Conservation (phyloP, 2,888 invertebrate genomes). For the Hermaeophaga mercurialis region DNA sequence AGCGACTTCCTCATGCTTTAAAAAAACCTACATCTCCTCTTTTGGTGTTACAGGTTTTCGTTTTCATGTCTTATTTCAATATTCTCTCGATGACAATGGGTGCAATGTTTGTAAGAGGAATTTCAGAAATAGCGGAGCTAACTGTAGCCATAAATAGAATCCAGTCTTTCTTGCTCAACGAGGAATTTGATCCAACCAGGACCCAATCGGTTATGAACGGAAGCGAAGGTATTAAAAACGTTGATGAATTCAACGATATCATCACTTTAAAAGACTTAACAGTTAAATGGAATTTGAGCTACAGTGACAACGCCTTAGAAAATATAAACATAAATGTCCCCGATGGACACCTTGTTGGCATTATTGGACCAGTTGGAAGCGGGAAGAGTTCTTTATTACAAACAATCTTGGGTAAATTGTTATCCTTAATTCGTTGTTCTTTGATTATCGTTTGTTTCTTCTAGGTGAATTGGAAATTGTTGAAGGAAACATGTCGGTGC, state of each 20-base stretch:
- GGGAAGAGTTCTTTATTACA: slow-evolving; percentile 71
- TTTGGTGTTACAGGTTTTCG: slow-evolving; percentile 58
- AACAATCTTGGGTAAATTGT: slow-evolving; percentile 25
- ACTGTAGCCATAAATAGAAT: slow-evolving; percentile 57
- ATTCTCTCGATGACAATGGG: slow-evolving; percentile 63
- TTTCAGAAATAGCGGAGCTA: slow-evolving; percentile 57
- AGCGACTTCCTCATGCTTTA: no score
- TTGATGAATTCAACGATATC: slow-evolving; percentile 39
- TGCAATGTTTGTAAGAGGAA: slow-evolving; percentile 61
- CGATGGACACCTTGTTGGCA: slow-evolving; percentile 57
- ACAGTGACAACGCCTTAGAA: slow-evolving; percentile 50
- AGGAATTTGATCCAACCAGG: slow-evolving; percentile 41
- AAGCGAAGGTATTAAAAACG: slow-evolving; percentile 40
- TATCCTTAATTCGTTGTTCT: no score
- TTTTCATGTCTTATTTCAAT: slow-evolving; percentile 62
- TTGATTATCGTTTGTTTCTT: no score
- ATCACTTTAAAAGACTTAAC: slow-evolving; percentile 46
- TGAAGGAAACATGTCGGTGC: slow-evolving; percentile 66
- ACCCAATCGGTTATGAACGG: slow-evolving; percentile 26
- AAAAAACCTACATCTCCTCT: no score
- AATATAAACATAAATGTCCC: slow-evolving; percentile 46
- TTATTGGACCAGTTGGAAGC: slow-evolving; percentile 64
- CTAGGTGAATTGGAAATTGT: slow-evolving; percentile 65
- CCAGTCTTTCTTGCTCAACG: slow-evolving; percentile 52
- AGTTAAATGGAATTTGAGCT: slow-evolving; percentile 50